These are phyloP conservation scores for Malurus leucopterus DNA, from an alignment of 2,797 vertebrate species.

Conservation along the genomic window DNA sequence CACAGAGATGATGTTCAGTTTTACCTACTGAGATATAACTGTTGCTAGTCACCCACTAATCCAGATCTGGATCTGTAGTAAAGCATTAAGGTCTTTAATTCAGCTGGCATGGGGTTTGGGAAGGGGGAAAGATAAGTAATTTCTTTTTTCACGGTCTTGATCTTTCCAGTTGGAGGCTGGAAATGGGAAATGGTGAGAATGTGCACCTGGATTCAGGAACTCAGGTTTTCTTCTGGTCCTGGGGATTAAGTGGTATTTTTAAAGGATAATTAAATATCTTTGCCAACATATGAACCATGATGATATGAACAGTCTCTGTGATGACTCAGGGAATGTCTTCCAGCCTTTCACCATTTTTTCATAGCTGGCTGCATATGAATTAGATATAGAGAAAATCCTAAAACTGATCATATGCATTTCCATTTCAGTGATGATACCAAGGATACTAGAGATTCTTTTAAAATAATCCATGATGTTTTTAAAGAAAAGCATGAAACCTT, in stretches of 20 bases:
- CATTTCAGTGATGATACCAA: not conserved
- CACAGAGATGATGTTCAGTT: not conserved
- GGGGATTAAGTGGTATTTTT: not conserved
- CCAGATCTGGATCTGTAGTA: not conserved
- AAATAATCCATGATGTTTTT: not conserved
- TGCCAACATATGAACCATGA: not conserved
- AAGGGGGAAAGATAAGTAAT: not conserved
- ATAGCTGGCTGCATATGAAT: not conserved
- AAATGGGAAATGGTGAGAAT: not conserved
- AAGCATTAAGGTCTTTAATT: not conserved
- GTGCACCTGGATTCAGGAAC: not conserved
- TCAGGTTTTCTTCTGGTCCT: not conserved
- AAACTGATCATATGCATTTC: not conserved
- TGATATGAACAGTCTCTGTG: not conserved
- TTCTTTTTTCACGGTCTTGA: not conserved
- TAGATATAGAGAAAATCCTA: not conserved
- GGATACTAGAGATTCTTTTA: not conserved
- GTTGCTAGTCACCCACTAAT: not conserved
- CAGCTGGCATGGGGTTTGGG: not conserved
- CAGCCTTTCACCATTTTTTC: not conserved
- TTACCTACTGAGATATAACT: not conserved
- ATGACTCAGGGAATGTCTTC: not conserved
- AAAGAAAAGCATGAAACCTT: not conserved
- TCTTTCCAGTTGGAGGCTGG: not conserved
- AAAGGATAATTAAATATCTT: not conserved